phyloP scores from a whole-genome alignment of 64 coral and sea anemone genomes.

The Acropora yongei region DNA sequence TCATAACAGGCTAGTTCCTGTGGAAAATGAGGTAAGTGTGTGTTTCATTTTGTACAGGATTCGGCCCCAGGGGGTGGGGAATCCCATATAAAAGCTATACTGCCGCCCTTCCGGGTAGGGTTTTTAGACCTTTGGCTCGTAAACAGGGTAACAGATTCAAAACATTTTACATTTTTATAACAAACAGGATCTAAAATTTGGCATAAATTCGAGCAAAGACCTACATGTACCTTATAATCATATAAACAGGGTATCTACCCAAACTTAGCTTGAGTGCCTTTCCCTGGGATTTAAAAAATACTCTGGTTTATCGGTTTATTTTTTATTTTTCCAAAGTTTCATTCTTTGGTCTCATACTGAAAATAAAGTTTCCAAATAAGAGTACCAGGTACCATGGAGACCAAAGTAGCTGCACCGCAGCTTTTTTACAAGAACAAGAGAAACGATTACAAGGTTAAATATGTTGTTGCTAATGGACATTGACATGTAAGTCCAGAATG shows the following conservation, averaged over 20 bases:
- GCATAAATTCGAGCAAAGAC: conserved; percentile 29
- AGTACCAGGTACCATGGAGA: conserved; percentile 32
- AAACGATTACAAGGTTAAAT: conserved; percentile 19
- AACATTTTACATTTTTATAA: conserved; percentile 16
- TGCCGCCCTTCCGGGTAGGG: conserved; percentile 28
- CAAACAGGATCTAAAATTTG: conserved; percentile 4
- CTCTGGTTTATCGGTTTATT: conserved; percentile 15
- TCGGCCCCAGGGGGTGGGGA: neutral
- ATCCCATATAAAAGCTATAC: conserved; percentile 33
- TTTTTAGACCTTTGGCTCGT: conserved; percentile 23
- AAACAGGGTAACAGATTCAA: conserved; percentile 20
- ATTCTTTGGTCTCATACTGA: conserved; percentile 31
- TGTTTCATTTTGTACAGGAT: conserved; percentile 6
- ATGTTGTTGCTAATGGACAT: conserved; percentile 25
- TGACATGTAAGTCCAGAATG: conserved; percentile 19
- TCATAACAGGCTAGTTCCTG: conserved; percentile 32
- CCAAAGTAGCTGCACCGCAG: conserved; percentile 25
- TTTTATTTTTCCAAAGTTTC: conserved; percentile 26
- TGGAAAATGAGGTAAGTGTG: conserved; percentile 32
- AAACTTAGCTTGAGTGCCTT: conserved; percentile 18
- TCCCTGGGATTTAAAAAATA: neutral
- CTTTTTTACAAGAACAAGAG: conserved; percentile 18
- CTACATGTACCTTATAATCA: conserved; percentile 16
- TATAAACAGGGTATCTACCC: conserved; percentile 34
- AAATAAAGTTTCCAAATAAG: conserved; percentile 29